These are phyloP conservation scores for Sternarchorhynchus goeldii DNA, from an alignment of 2,797 vertebrate genomes.

Conservation along the genomic window DNA sequence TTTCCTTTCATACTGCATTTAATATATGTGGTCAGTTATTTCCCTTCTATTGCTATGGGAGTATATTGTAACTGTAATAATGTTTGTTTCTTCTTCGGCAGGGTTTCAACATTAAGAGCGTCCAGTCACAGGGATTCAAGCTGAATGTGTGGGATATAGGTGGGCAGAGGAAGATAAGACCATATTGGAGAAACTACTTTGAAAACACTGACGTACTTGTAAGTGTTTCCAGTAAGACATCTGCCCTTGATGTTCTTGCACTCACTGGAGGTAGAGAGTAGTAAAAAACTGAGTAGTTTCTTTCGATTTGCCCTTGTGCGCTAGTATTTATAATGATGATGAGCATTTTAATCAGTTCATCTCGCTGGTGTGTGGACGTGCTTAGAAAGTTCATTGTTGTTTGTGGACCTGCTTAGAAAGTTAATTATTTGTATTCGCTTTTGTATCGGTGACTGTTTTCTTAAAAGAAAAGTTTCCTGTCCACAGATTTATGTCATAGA, in stretches of 20 bases:
- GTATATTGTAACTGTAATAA: conserved; percentile 42
- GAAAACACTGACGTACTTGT: conserved; percentile 98
- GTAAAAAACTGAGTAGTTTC: neutral
- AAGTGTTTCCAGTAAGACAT: conserved; percentile 64
- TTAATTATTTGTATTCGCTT: neutral
- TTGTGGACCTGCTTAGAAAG: neutral
- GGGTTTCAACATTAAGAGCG: conserved; percentile 99
- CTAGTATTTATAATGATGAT: neutral
- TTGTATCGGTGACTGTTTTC: neutral
- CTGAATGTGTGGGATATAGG: conserved; percentile 99
- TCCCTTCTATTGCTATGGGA: neutral
- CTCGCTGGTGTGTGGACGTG: neutral
- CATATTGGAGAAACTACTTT: conserved; percentile 99
- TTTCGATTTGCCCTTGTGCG: neutral
- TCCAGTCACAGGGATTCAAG: conserved; percentile 98
- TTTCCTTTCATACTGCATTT: no score
- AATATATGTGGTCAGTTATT: no score
- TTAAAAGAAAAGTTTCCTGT: conserved; percentile 39
- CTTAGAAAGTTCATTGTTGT: neutral
- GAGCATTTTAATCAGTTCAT: neutral
- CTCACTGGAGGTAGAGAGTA: neutral
- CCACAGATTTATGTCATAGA: conserved; percentile 98
- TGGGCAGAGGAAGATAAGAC: conserved; percentile 96
- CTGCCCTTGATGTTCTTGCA: neutral
- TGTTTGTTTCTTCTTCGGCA: conserved; percentile 59